Percentiles rank a stretch among this genome's conserved stretches.
phyloP scores from a whole-genome alignment of 2,113 vertebrate genomes.

The Lepidothrix coronata region DNA sequence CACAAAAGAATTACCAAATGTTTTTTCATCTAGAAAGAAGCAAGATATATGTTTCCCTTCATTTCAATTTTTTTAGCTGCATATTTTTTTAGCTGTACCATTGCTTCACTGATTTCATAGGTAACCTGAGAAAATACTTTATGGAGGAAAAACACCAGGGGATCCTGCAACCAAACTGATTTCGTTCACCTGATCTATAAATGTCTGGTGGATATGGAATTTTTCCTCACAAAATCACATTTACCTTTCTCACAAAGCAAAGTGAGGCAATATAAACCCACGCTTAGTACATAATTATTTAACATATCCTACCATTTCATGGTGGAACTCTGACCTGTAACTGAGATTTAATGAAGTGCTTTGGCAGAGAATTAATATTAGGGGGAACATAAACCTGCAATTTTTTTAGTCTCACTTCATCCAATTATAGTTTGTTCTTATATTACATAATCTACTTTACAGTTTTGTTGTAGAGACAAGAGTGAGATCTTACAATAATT shows the following conservation, averaged over 20 bases:
- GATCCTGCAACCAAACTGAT: slow-evolving; percentile 30
- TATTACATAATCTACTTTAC: slow-evolving; percentile 49
- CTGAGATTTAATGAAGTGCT: slow-evolving; percentile 63
- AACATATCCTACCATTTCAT: slow-evolving; percentile 60
- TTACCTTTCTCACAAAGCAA: slow-evolving; percentile 36
- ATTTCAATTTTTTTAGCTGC: neutral
- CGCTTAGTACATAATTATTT: slow-evolving; percentile 46
- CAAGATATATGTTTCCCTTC: neutral
- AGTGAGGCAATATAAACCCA: slow-evolving; percentile 18
- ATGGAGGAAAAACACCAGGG: slow-evolving; percentile 22
- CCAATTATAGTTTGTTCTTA: slow-evolving; percentile 51
- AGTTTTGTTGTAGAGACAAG: neutral
- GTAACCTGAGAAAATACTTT: slow-evolving; percentile 60
- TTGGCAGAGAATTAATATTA: slow-evolving; percentile 58
- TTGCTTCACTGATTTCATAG: slow-evolving; percentile 40
- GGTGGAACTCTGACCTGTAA: slow-evolving; percentile 47
- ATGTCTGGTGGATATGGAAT: slow-evolving; percentile 7
- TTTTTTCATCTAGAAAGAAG: neutral
- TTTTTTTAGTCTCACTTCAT: slow-evolving; percentile 55
- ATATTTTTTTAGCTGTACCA: neutral
- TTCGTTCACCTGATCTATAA: slow-evolving; percentile 50
- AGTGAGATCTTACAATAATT: neutral
- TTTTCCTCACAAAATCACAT: slow-evolving; percentile 53
- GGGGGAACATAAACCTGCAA: slow-evolving; percentile 14
- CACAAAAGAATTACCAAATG: neutral